phyloP scores from a whole-genome alignment of 2,888 invertebrate species.

The Andrena trimmerana region DNA sequence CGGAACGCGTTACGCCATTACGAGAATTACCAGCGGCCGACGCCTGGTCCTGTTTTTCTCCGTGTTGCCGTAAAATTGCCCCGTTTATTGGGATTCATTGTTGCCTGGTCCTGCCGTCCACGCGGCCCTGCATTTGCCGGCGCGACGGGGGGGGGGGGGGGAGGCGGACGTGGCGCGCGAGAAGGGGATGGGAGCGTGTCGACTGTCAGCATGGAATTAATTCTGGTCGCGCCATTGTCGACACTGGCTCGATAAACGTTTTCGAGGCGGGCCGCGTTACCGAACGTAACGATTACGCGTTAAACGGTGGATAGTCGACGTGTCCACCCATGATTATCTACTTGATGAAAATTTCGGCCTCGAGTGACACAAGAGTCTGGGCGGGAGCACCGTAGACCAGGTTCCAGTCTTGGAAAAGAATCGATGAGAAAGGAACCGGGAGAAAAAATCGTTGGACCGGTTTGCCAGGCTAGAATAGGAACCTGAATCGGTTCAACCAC shows the following conservation, averaged over 20 bases:
- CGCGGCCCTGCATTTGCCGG: slow-evolving; percentile 1
- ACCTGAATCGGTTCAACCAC: slow-evolving; percentile 8
- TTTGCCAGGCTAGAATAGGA: not conserved
- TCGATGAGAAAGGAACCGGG: not conserved
- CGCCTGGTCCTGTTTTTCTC: slow-evolving; percentile 64
- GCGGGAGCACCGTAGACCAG: not conserved
- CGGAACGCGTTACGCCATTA: slow-evolving; percentile 73
- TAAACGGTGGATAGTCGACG: not conserved
- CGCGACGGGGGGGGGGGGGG: not conserved
- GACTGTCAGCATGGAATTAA: slow-evolving; percentile 35
- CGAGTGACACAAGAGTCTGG: not conserved
- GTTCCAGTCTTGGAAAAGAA: not conserved
- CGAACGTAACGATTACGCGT: not conserved
- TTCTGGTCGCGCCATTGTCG: slow-evolving; percentile 23
- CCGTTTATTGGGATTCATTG: slow-evolving; percentile 71
- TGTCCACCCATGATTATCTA: not conserved
- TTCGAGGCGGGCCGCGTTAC: not conserved
- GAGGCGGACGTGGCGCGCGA: not conserved
- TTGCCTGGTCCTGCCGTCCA: slow-evolving; percentile 22
- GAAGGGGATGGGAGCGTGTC: slow-evolving; percentile 36
- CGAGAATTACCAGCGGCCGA: slow-evolving; percentile 72
- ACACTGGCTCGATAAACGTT: slow-evolving; percentile 13
- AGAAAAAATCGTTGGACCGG: not conserved
- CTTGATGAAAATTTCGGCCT: not conserved
- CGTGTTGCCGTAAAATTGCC: slow-evolving; percentile 66